Evolutionary conservation across 2,113 vertebrate species (phyloP).

Genomic region (Aegypius monachus): DNA sequence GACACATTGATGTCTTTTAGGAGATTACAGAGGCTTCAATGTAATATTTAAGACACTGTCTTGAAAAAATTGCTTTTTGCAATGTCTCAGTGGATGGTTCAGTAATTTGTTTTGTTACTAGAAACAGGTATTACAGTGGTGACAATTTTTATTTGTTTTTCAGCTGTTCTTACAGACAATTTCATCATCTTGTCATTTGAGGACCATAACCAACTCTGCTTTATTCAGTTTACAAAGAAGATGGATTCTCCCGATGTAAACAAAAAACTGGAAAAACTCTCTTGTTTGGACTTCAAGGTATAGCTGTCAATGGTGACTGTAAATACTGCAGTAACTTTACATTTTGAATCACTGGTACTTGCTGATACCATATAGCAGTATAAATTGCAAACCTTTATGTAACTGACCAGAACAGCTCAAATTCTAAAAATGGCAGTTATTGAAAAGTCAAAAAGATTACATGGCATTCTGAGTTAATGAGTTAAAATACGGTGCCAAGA

Average conservation of each 20-base stretch:
- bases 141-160: slow-evolving; percentile 45
- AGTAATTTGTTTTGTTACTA: slow-evolving; percentile 28
- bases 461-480: not conserved
- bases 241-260: slow-evolving; percentile 77
- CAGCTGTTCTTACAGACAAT: slow-evolving; percentile 86
- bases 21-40: slow-evolving; percentile 25
- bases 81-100: not conserved
- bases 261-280: slow-evolving; percentile 85
- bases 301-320: not conserved
- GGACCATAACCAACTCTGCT: slow-evolving; percentile 87
- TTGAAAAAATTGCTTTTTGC: slow-evolving; percentile 52
- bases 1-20: slow-evolving; percentile 48
- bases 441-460: not conserved
- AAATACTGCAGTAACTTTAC: not conserved
- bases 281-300: slow-evolving; percentile 89
- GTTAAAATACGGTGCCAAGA: not conserved
- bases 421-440: not conserved
- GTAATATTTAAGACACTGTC: slow-evolving; percentile 33
- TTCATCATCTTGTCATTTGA: slow-evolving; percentile 92
- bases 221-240: slow-evolving; percentile 86
- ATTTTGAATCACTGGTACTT: not conserved
- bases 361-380: not conserved
- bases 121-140: not conserved
- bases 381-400: not conserved
- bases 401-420: not conserved